phyloP scores from a whole-genome alignment of 2,113 vertebrate species.

The Oceanodroma tethys region DNA sequence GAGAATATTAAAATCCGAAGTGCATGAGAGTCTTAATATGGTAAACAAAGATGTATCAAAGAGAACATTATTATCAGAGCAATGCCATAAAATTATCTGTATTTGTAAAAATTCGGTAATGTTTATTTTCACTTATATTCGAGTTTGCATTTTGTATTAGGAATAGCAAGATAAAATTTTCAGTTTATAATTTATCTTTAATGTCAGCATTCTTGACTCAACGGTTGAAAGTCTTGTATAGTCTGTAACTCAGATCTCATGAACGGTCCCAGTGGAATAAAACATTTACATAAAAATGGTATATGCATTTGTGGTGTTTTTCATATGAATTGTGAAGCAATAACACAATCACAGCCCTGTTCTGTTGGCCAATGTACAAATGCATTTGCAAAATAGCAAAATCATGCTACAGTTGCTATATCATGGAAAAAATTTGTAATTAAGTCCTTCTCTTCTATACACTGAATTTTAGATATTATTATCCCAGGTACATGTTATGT shows the following conservation, averaged over 20 bases:
- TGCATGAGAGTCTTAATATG: not conserved
- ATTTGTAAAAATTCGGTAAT: not conserved
- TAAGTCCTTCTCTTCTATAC: not conserved
- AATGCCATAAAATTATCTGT: not conserved
- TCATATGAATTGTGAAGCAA: not conserved
- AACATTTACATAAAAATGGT: not conserved
- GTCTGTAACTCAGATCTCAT: not conserved
- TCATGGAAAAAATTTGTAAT: not conserved
- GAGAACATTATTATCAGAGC: not conserved
- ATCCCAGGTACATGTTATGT: not conserved
- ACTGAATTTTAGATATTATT: not conserved
- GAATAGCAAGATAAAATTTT: not conserved
- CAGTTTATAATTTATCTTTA: not conserved
- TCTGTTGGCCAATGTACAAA: not conserved
- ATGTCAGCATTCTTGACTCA: not conserved
- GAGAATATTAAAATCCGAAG: not conserved
- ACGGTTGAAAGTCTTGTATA: not conserved
- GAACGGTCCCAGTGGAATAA: not conserved
- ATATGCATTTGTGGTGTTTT: not conserved
- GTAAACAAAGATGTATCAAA: not conserved
- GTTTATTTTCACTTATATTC: not conserved
- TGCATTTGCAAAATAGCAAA: not conserved
- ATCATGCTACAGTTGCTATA: not conserved
- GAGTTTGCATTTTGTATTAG: not conserved
- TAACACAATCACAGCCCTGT: not conserved